Conservation (phyloP, 2,888 invertebrate species). For the Ennomos erosarius region DNA sequence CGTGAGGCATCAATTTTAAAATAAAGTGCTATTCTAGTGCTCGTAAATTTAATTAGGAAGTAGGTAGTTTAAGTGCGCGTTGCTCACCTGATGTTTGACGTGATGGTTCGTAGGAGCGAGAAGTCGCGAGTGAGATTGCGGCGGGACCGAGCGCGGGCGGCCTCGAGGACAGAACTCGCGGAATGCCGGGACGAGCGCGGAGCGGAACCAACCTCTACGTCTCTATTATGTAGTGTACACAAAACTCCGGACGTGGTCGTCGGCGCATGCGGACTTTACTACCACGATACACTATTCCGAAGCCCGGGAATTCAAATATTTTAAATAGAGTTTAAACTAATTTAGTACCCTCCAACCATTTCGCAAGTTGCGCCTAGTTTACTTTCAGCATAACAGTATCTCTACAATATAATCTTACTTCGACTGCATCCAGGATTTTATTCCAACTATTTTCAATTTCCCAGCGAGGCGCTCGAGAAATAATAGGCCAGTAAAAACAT, state of each 20-base stretch:
- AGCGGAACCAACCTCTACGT: neutral
- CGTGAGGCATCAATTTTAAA: neutral
- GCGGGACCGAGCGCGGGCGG: slow-evolving; percentile 10
- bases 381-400: too few relatives aligned
- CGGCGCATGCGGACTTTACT: slow-evolving; percentile 68
- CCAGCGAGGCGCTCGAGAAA: too few relatives aligned
- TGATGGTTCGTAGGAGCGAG: slow-evolving; percentile 12
- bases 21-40: slow-evolving; percentile 4
- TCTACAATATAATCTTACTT: too few relatives aligned
- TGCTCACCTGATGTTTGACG: slow-evolving; percentile 25
- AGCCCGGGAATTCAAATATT: slow-evolving; percentile 52
- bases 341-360: too few relatives aligned
- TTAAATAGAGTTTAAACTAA: too few relatives aligned
- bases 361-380: too few relatives aligned
- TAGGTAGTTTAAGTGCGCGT: slow-evolving; percentile 2
- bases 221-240: neutral
- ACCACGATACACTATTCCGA: slow-evolving; percentile 62
- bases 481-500: too few relatives aligned
- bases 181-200: slow-evolving; percentile 34
- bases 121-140: slow-evolving; percentile 10
- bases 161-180: slow-evolving; percentile 37
- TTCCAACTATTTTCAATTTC: too few relatives aligned
- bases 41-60: slow-evolving; percentile 13
- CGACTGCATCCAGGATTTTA: too few relatives aligned
- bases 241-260: slow-evolving; percentile 44